Evolutionary conservation across 2,888 invertebrate genomes (phyloP).

Genomic region (Pachycephus smyrnensis): DNA sequence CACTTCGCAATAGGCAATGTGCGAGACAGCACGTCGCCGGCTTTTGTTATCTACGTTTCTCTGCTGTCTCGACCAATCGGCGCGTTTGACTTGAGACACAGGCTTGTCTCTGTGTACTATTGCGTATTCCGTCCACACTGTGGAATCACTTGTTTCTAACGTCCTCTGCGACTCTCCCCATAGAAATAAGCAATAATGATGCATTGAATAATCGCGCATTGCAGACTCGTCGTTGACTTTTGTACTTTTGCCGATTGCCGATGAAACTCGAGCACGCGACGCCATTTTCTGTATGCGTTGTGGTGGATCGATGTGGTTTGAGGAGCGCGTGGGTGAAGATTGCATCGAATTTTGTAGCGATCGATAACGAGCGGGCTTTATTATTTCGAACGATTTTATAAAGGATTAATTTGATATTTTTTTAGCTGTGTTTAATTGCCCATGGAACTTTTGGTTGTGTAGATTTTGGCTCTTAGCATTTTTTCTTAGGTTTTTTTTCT

Average conservation of each 20-base stretch:
- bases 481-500: not conserved
- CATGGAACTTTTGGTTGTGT: too few species aligned
- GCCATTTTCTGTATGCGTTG: too few species aligned
- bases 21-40: slow-evolving; percentile 40
- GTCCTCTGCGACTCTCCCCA: not conserved
- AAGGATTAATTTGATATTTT: too few species aligned
- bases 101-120: not conserved
- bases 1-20: not conserved
- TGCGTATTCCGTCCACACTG: not conserved
- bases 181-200: not conserved
- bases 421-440: too few species aligned
- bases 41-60: slow-evolving; percentile 2
- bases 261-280: too few species aligned
- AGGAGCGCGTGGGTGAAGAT: too few species aligned
- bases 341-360: too few species aligned
- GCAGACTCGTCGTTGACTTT: not conserved
- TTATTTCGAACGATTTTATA: too few species aligned
- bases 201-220: not conserved
- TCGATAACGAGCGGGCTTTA: too few species aligned
- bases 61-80: not conserved
- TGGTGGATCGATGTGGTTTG: too few species aligned
- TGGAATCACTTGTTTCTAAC: not conserved
- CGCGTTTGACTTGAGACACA: not conserved
- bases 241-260: not conserved
- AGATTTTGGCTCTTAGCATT: not conserved